These are phyloP conservation scores for Cuculus canorus DNA, from an alignment of 2,797 vertebrate species.

Conservation along the genomic window DNA sequence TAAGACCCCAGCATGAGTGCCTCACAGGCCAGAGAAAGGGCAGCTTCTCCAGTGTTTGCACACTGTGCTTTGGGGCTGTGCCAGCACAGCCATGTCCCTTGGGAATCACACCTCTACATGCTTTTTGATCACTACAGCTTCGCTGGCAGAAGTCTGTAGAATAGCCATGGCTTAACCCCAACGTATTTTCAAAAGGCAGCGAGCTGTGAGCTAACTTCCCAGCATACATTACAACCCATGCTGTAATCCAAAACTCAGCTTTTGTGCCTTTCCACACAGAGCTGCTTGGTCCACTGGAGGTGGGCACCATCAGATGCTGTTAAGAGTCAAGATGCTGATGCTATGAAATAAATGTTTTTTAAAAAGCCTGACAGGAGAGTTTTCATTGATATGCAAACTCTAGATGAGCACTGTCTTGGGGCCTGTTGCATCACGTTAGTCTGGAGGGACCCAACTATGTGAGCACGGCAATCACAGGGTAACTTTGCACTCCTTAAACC, in stretches of 20 bases:
- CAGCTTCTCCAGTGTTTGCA: accelerated
- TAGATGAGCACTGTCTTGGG: accelerated
- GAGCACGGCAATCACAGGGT: accelerated
- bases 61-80: neutral
- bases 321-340: neutral
- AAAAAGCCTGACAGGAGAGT: neutral
- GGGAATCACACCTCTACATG: neutral
- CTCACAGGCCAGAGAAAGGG: accelerated
- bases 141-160: neutral
- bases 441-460: neutral
- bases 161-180: neutral
- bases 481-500: neutral
- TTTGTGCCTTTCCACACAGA: neutral
- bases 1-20: neutral
- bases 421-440: accelerated
- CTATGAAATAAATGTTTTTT: neutral
- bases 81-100: accelerated
- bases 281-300: neutral
- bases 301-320: neutral
- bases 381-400: neutral
- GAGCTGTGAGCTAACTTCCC: neutral
- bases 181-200: neutral
- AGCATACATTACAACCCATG: neutral
- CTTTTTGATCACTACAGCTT: neutral
- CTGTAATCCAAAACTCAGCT: neutral